These are phyloP conservation scores for Oryzias sinensis DNA, from an alignment of 2,797 vertebrate genomes.

Conservation along the genomic window DNA sequence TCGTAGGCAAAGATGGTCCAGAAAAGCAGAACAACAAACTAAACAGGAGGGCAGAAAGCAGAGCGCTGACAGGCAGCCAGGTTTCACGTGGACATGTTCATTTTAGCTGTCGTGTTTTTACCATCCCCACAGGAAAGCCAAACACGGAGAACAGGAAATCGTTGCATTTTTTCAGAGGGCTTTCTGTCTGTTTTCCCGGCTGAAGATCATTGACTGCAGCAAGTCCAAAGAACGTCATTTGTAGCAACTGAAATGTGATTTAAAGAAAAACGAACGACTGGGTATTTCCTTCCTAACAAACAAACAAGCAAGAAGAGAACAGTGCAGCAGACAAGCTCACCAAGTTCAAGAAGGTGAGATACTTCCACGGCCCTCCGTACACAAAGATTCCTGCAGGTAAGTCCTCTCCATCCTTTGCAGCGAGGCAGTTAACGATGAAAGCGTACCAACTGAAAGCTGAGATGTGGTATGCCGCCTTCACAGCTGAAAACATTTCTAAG, in stretches of 20 bases:
- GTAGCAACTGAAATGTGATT: conserved; percentile 82
- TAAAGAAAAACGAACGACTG: background rate
- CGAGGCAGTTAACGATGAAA: conserved; percentile 64
- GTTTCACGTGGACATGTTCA: background rate
- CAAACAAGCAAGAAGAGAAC: too few relatives aligned
- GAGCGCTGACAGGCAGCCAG: conserved; percentile 1
- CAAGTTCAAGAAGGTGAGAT: conserved; percentile 90
- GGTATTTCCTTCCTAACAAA: too few relatives aligned
- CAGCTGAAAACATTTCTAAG: conserved; percentile 61
- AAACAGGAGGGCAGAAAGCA: conserved; percentile 1
- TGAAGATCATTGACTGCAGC: conserved; percentile 82
- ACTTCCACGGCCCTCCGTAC: conserved; percentile 89
- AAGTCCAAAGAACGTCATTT: conserved; percentile 85
- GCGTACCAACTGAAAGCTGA: conserved; percentile 82
- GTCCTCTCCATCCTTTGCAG: conserved; percentile 50
- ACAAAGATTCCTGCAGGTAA: conserved; percentile 73
- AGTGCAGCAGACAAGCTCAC: conserved; percentile 69
- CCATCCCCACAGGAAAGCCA: conserved; percentile 85
- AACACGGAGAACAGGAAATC: conserved; percentile 86
- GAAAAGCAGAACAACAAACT: conserved; percentile 83
- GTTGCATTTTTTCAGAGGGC: conserved; percentile 70
- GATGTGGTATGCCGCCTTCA: conserved; percentile 75
- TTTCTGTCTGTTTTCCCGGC: conserved; percentile 36
- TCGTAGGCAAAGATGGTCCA: conserved; percentile 86
- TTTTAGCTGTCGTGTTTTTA: conserved; percentile 27